Evolutionary conservation across 2,113 vertebrate species (phyloP).

Genomic region (Trogon surrucura): DNA sequence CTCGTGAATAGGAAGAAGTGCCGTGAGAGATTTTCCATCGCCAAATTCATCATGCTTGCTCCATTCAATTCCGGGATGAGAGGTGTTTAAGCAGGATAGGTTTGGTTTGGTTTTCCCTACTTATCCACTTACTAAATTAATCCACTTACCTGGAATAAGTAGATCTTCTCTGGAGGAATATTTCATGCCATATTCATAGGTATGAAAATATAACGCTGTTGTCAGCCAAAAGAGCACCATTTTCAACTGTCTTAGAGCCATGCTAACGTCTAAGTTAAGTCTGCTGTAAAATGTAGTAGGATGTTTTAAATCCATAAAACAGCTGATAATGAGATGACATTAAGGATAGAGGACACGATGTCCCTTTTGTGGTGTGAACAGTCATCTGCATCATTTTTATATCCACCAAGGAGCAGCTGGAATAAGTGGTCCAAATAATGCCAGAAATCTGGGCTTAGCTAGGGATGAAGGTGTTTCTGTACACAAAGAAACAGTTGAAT

Average conservation of each 20-base stretch:
- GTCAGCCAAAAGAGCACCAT: not conserved
- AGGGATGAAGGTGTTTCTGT: not conserved
- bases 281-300: not conserved
- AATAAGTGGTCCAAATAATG: not conserved
- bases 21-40: not conserved
- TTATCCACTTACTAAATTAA: not conserved
- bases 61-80: not conserved
- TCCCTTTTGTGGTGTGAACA: not conserved
- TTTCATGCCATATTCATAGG: not conserved
- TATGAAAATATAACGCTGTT: not conserved
- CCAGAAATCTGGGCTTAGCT: not conserved
- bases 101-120: not conserved
- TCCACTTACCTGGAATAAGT: slow-evolving; percentile 32
- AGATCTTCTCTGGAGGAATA: not conserved
- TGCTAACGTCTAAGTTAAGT: not conserved
- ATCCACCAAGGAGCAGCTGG: not conserved
- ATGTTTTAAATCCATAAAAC: not conserved
- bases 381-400: accelerated
- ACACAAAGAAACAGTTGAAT: not conserved
- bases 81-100: not conserved
- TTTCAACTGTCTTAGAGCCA: not conserved
- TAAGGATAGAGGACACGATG: accelerated
- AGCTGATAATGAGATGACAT: not conserved
- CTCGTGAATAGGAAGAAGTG: not conserved
- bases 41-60: not conserved